A percentile compares a stretch with the other conserved stretches of the same genome.
Conservation (phyloP, 2,888 invertebrate genomes). For the Augochlorella aurata region DNA sequence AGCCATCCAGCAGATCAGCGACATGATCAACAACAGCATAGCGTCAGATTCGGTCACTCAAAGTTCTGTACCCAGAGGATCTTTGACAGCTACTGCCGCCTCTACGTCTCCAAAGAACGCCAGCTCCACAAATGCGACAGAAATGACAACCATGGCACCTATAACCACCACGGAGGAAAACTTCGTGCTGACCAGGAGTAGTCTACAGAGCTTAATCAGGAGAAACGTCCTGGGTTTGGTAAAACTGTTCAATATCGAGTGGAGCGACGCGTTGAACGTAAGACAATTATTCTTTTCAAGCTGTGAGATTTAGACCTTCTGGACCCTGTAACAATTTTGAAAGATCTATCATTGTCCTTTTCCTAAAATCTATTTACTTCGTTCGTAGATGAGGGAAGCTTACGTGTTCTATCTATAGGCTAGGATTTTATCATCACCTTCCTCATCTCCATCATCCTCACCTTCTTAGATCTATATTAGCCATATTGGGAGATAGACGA, state of each 20-base stretch:
- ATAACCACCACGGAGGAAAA: slow-evolving; percentile 77
- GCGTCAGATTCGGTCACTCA: slow-evolving; percentile 64
- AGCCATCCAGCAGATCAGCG: slow-evolving; percentile 81
- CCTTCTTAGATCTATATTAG: background rate
- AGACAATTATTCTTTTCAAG: slow-evolving; percentile 39
- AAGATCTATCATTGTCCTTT: background rate
- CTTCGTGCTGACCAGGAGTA: slow-evolving; percentile 80
- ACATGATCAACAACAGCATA: slow-evolving; percentile 76
- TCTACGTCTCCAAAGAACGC: slow-evolving; percentile 17
- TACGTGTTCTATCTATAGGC: background rate
- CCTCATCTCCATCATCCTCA: too few relatives aligned
- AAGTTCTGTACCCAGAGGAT: slow-evolving; percentile 41
- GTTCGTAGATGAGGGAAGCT: background rate
- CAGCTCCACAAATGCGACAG: slow-evolving; percentile 58
- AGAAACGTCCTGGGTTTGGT: slow-evolving; percentile 83
- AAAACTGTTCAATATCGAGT: slow-evolving; percentile 83
- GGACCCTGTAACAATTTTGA: background rate
- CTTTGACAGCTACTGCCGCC: slow-evolving; percentile 40
- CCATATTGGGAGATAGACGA: background rate
- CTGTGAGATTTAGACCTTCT: background rate
- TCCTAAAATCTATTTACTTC: background rate
- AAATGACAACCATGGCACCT: slow-evolving; percentile 71
- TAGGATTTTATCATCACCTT: background rate
- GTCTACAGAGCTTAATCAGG: slow-evolving; percentile 80
- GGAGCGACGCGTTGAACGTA: slow-evolving; percentile 83